Evolutionary conservation across 35 echinoderm and acorn worm genomes (phyloP).

Genomic region (Ophioderma brevispina): DNA sequence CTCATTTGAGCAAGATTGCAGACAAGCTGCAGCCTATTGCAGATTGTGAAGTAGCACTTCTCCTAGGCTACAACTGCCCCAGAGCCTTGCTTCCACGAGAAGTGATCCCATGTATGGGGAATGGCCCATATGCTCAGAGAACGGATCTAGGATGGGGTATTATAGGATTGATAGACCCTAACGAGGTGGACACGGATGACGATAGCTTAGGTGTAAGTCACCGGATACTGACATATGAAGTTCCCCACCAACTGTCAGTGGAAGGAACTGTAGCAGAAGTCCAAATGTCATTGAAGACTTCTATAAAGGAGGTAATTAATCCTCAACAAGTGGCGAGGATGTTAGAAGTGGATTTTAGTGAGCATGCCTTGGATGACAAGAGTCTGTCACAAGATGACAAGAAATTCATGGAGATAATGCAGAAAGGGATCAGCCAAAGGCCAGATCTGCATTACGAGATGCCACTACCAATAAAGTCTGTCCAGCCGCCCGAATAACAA

Average conservation of each 20-base stretch:
- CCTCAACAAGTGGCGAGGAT: slow-evolving; percentile 7
- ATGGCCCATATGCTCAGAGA: slow-evolving; percentile 51
- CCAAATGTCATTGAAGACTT: slow-evolving; percentile 13
- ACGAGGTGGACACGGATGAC: not conserved
- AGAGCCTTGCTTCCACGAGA: slow-evolving; percentile 46
- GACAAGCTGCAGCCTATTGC: slow-evolving; percentile 20
- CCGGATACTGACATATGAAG: not conserved
- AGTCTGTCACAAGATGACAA: slow-evolving; percentile 55
- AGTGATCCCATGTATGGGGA: not conserved
- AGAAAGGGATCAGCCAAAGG: slow-evolving; percentile 42
- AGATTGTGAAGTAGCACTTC: slow-evolving; percentile 61
- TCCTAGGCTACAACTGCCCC: slow-evolving; percentile 72
- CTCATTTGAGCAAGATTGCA: slow-evolving; percentile 24
- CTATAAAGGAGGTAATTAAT: slow-evolving; percentile 27
- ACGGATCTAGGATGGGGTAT: slow-evolving; percentile 59
- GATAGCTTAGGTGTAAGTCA: slow-evolving; percentile 18
- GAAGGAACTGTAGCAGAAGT: not conserved
- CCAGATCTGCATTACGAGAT: slow-evolving; percentile 61
- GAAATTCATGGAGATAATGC: slow-evolving; percentile 43
- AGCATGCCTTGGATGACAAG: not conserved
- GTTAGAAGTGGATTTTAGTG: slow-evolving; percentile 48
- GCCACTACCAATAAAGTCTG: slow-evolving; percentile 71
- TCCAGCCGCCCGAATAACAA: slow-evolving; percentile 63
- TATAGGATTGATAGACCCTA: too few relatives aligned
- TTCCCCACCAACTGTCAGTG: not conserved